These are phyloP conservation scores for Plotosus lineatus DNA, from an alignment of 2,113 vertebrate species.

Conservation along the genomic window DNA sequence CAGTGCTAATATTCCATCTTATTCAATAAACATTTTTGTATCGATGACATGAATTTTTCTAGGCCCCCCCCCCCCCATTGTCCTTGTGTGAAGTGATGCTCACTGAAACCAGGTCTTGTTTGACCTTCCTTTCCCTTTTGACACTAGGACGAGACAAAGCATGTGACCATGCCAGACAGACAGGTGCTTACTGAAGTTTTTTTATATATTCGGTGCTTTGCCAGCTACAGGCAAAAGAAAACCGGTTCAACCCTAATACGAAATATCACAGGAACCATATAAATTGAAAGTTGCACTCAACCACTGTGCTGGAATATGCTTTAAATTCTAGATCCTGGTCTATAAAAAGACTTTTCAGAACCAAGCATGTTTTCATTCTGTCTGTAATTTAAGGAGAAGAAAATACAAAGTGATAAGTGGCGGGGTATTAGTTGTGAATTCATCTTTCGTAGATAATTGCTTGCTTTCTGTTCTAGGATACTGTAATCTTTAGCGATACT, in stretches of 20 bases:
- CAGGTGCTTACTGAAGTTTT: slow-evolving; percentile 52
- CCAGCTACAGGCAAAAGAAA: background rate
- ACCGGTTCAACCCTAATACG: background rate
- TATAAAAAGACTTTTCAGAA: background rate
- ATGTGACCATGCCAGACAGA: slow-evolving; percentile 43
- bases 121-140: background rate
- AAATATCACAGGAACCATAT: slow-evolving; percentile 24
- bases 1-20: background rate
- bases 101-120: background rate
- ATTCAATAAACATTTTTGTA: background rate
- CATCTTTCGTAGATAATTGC: background rate
- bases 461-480: background rate
- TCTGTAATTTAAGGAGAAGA: background rate
- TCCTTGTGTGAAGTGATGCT: background rate
- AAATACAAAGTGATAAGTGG: background rate
- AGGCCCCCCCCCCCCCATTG: background rate
- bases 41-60: background rate
- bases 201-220: background rate
- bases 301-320: background rate
- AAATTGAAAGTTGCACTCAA: background rate
- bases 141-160: slow-evolving; percentile 22
- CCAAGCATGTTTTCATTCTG: background rate
- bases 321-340: background rate
- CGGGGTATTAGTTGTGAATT: background rate
- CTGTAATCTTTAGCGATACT: background rate